Base-by-base conservation (phyloP, 1,140 invertebrate species). In the Zaprionus inermis region DNA sequence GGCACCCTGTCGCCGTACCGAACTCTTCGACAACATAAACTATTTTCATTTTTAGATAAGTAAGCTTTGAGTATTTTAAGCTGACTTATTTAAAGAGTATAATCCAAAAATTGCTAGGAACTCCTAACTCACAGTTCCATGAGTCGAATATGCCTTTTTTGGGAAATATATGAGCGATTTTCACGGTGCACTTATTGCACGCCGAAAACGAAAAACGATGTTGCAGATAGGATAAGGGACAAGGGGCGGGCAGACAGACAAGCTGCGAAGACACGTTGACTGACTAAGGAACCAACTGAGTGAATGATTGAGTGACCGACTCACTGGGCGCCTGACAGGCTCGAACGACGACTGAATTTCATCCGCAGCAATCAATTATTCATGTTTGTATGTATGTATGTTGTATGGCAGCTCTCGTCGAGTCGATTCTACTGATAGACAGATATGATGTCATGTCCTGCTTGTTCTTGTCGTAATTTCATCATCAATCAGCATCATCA, bases 401-500 rank as follows among this genome's bases (percentile, higher is more conserved):
- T 28, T 28, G 3, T 55, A 36, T 38, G 51, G 36, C 52, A 28
- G 12, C 57, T 57, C 70, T 79, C 68, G 66, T 72, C 64, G 63
- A 56, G 32, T 38, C 41, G 38, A 71, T 68, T 68, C 55, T 14
- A 49, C 22, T 76, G 78, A 28, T 4, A 28, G 24, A 65, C 64
- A 72, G 56, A 57, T 52, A 72, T 64, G 59, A 56, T 41, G 49
- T 54, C 51, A 65, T 55, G 38, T 72, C 66, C 51, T 18, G 46
- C 10, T 54, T 32, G 22, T 61, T 22, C 18, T 34, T 64, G 51
- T 30, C 32, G 12, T 55, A 59, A 41, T 41, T 10, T 11, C 49
- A 78, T 78, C 70, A 81, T 81, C 68, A 82, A 75, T 81, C 75
- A 78, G 64, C 74, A 81, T 68, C 54, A 51, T 49, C 28, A 24